Base-by-base conservation (phyloP, 2,888 invertebrate species). In the Sturmia bella region DNA sequence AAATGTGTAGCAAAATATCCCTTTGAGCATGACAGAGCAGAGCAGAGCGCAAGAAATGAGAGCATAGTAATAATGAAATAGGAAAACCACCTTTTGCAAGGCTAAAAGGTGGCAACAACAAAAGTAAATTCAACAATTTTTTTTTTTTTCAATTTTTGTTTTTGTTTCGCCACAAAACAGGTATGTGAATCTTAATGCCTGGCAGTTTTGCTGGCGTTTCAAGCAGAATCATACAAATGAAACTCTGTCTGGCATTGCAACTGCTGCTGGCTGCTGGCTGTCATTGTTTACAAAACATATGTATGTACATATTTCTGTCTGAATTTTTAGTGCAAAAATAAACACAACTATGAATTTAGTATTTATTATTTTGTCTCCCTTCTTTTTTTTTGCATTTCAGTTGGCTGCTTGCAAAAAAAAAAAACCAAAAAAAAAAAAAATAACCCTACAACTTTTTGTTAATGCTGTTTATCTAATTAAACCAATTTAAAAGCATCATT, bases 21-120 rank as follows among this genome's bases (percentile, higher is more conserved):
- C 32, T 80, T 70, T 80, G 78, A 82, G 82, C 82, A 82, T 82
- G 82, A 66, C 78, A 70, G 57, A 57, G 63, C 69, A 54, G n/a
- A 32, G 17, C 27, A 11, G 61, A 32, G 32, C 9, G 32, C 21
- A 17, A 3, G 5, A 43, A 68, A 52, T 52, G 57, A 75, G 69
- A 48, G 50, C 59, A 54, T 32, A 39, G 66, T 59, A 61, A 54
- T 59, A 39, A 24, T n/a, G 39, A 13, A 57, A 57, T n/a, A 37
- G 48, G 17, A 45, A 37, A 54, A 21, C 43, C 24, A 61, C 37
- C 54, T 76, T 32, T 73, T 48, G 45, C 45, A 41, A 54, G 61
- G n/a, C 45, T 76, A 52, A 32, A 61, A 70, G 63, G 56, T 68
- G 75, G 66, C 68, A 75, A 69, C 76, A 54, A 37, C 27, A 39